phyloP scores from a whole-genome alignment of 1,140 invertebrate genomes.

The Diachasmimorpha longicaudata region DNA sequence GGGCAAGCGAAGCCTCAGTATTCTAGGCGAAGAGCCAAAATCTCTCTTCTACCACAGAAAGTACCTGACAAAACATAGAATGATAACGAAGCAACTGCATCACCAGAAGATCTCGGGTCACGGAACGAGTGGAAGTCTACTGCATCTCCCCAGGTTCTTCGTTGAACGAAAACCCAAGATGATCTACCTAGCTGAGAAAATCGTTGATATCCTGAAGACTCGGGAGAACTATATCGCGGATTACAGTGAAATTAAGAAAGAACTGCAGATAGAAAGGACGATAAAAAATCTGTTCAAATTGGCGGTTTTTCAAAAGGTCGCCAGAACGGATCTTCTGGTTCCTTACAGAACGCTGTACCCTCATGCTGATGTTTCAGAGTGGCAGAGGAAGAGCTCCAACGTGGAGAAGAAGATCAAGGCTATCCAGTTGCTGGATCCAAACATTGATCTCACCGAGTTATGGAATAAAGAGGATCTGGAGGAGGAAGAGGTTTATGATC shows the following conservation, averaged over 20 bases:
- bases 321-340: conserved; percentile 57
- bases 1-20: conserved; percentile 67
- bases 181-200: conserved; percentile 63
- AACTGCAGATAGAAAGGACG: conserved; percentile 54
- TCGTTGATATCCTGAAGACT: conserved; percentile 65
- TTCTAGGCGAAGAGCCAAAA: conserved; percentile 68
- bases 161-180: conserved; percentile 66
- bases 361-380: conserved; percentile 63
- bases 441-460: conserved; percentile 58
- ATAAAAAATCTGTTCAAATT: conserved; percentile 64
- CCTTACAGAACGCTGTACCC: conserved; percentile 69
- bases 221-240: conserved; percentile 64
- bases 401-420: conserved; percentile 64
- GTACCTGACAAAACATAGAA: conserved; percentile 64
- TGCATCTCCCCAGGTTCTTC: conserved; percentile 71
- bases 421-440: conserved; percentile 63
- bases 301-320: conserved; percentile 56
- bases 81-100: conserved; percentile 72
- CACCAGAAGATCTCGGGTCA: conserved; percentile 52
- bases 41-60: conserved; percentile 73
- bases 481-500: conserved; percentile 62
- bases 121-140: conserved; percentile 60
- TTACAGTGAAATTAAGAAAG: conserved; percentile 62
- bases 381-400: conserved; percentile 60
- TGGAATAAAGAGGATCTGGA: conserved; percentile 58